Base-by-base conservation (phyloP, 2,113 vertebrate species). In the Cepphus grylle region DNA sequence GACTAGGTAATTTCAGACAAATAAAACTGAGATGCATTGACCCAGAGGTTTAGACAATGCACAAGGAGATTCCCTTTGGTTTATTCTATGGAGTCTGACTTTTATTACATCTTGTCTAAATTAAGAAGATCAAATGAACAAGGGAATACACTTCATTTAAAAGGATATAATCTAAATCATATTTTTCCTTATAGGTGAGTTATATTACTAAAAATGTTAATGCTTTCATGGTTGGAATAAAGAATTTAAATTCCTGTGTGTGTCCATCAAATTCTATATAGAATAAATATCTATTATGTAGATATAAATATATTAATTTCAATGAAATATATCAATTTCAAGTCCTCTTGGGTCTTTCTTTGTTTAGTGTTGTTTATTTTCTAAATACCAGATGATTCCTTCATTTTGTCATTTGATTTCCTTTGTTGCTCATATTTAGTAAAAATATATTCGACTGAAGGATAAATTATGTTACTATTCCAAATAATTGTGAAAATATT, bases 141-240 rank as follows among this genome's bases (percentile, higher is more conserved):
- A 52, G 30, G 25, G 52, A 91, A 80, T 62, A 38, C 7, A 63
- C 8, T 56, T 79, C 5, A 50, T 47, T 66, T 80, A 45, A 66
- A 36, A 52, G 4, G 15, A 15, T 38, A 45, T n/a, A 0, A 1
- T 40, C 15, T 73, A 38, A 79, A 59, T 38, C 1, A 40, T 59
- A 18, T 38, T 59, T 66, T 80, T 79, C 19, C 18, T 10, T 52
- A 73, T n/a, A 59, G 38, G 13, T 34, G 16, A 52, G 66, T 73
- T 73, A 45, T n/a, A 52, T 21, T 38, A 47, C 15, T 83, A 47
- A 70, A 58, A 62, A 42, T 42, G 26, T 34, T 83, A 42, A 56
- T 16, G 15, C 12, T 56, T 72, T 72, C 32, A 50, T 14, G 12
- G 27, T 36, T 85, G 5, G 7, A 65, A 63, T 71, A 71, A 85